Conservation (phyloP, 2,797 vertebrate genomes). For the Propithecus deckenii region DNA sequence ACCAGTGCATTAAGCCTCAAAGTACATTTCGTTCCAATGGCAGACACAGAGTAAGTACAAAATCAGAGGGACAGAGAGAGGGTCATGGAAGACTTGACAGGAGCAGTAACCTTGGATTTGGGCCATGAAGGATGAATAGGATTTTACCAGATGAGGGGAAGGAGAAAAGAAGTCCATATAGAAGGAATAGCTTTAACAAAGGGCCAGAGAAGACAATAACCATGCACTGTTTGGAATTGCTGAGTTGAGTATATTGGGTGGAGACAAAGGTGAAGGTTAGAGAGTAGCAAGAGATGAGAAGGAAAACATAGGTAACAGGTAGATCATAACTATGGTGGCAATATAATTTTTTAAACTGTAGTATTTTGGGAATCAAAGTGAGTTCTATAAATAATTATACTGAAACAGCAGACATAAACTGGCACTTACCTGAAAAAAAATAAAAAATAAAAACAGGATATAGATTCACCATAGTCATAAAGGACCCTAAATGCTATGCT, state of each 20-base stretch:
- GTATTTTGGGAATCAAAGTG: not conserved
- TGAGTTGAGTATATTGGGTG: not conserved
- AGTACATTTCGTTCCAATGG: not conserved
- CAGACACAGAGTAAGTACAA: not conserved
- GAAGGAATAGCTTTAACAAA: not conserved
- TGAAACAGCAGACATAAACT: not conserved
- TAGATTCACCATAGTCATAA: not conserved
- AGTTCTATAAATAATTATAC: not conserved
- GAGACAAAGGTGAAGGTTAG: not conserved
- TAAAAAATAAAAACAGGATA: not conserved
- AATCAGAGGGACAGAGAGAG: not conserved
- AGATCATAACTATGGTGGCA: not conserved
- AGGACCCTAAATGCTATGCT: not conserved
- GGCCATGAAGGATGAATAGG: not conserved
- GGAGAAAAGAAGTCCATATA: not conserved
- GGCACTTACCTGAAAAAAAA: not conserved
- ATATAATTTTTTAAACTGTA: not conserved
- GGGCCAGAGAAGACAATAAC: not conserved
- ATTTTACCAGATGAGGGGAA: not conserved
- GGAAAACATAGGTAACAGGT: not conserved
- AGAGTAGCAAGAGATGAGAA: not conserved
- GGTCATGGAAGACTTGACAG: not conserved
- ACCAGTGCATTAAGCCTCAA: not conserved
- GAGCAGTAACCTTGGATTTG: not conserved
- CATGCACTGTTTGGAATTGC: not conserved